Conservation (phyloP, 1,140 invertebrate genomes). For the Geopemphigus sp. region DNA sequence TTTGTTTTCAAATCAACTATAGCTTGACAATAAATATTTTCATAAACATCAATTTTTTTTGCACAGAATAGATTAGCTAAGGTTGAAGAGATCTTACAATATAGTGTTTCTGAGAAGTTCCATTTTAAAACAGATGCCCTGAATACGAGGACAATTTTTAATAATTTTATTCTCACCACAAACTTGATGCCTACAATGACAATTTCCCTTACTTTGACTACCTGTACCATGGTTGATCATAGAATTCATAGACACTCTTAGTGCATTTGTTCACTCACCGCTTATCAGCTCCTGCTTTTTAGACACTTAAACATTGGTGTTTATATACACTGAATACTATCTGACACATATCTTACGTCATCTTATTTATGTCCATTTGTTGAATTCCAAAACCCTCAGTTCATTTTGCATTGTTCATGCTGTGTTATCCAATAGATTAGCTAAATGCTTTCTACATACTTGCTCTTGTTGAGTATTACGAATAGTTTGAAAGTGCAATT, state of each 20-base stretch:
- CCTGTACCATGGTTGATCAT: neutral
- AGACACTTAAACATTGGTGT: too few relatives aligned
- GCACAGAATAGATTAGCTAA: neutral
- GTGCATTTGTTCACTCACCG: too few relatives aligned
- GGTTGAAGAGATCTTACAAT: neutral
- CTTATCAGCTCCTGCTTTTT: too few relatives aligned
- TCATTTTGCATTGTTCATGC: too few relatives aligned
- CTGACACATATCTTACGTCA: too few relatives aligned
- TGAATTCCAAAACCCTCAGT: too few relatives aligned
- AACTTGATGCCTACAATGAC: neutral
- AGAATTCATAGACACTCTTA: neutral
- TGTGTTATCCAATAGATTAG: too few relatives aligned
- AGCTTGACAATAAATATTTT: conserved; percentile 1
- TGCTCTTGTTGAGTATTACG: too few relatives aligned
- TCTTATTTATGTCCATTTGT: too few relatives aligned
- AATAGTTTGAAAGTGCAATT: too few relatives aligned
- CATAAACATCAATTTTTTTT: neutral
- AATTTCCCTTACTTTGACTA: neutral
- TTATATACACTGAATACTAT: too few relatives aligned
- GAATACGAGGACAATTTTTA: neutral
- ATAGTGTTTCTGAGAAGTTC: neutral
- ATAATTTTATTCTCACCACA: neutral
- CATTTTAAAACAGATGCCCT: neutral
- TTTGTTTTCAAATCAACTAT: neutral
- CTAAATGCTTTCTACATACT: too few relatives aligned